Evolutionary conservation across 2,888 invertebrate genomes (phyloP).

Genomic region (Eretmocerus hayati): DNA sequence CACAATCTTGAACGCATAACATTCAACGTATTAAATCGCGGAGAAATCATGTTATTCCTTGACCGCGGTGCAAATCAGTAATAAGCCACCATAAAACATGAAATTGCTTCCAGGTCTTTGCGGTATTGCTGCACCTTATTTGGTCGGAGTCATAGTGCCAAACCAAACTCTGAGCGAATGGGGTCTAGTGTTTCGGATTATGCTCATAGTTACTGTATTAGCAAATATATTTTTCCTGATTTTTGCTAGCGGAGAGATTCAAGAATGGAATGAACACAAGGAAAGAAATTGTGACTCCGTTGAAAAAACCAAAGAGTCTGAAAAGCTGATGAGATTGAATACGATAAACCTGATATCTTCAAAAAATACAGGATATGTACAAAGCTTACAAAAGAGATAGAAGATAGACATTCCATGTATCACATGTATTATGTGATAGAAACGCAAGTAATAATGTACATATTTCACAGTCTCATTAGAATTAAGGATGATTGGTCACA

Average conservation of each 20-base stretch:
- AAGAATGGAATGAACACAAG: slow-evolving; percentile 61
- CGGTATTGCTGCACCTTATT: slow-evolving; percentile 59
- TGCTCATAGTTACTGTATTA: slow-evolving; percentile 56
- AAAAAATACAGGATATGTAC: no score
- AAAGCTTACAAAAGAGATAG: no score
- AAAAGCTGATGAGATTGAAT: neutral
- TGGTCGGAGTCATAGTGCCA: slow-evolving; percentile 57
- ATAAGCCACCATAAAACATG: neutral
- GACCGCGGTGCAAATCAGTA: no score
- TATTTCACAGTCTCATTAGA: no score
- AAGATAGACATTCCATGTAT: no score
- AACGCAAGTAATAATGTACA: no score
- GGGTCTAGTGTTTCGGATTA: slow-evolving; percentile 72
- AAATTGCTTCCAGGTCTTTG: slow-evolving; percentile 56
- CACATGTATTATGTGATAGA: no score
- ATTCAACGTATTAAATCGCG: no score
- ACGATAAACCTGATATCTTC: no score
- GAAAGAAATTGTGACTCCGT: neutral
- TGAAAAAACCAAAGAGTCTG: neutral
- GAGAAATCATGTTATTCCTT: no score
- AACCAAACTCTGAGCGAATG: slow-evolving; percentile 49
- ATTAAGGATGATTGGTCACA: no score
- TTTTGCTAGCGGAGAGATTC: slow-evolving; percentile 63
- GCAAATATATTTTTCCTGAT: slow-evolving; percentile 61
- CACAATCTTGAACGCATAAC: no score